phyloP scores from a whole-genome alignment of 2,113 vertebrate genomes.

The Brachyistius frenatus region DNA sequence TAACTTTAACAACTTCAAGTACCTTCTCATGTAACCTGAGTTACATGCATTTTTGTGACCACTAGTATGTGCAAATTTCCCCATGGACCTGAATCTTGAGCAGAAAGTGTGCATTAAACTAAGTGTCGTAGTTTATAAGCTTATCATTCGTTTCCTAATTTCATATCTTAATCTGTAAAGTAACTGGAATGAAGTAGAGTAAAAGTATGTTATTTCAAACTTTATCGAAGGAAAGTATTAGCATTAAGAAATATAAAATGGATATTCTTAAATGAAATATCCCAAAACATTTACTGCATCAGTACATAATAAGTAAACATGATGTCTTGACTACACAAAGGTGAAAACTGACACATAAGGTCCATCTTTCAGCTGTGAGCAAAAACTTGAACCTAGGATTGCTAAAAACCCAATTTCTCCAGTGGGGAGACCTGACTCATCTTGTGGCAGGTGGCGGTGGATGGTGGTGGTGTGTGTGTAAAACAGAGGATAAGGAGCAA shows the following conservation, averaged over 20 bases:
- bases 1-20: too few relatives aligned
- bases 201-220: too few relatives aligned
- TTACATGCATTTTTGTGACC: too few relatives aligned
- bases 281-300: background rate
- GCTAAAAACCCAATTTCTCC: background rate
- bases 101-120: too few relatives aligned
- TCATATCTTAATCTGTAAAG: background rate
- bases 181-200: too few relatives aligned
- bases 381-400: background rate
- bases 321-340: background rate
- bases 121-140: too few relatives aligned
- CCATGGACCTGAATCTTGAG: too few relatives aligned
- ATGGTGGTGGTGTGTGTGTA: background rate
- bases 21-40: too few relatives aligned
- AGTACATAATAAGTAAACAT: background rate
- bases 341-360: background rate
- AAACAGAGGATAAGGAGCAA: background rate
- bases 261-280: background rate
- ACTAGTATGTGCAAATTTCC: too few relatives aligned
- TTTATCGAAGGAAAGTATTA: too few relatives aligned
- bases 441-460: slow-evolving; percentile 16
- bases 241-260: background rate
- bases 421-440: background rate
- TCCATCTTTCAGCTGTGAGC: background rate
- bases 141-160: too few relatives aligned